Conservation (phyloP, 2,888 invertebrate genomes). For the Apodemia hepburni region DNA sequence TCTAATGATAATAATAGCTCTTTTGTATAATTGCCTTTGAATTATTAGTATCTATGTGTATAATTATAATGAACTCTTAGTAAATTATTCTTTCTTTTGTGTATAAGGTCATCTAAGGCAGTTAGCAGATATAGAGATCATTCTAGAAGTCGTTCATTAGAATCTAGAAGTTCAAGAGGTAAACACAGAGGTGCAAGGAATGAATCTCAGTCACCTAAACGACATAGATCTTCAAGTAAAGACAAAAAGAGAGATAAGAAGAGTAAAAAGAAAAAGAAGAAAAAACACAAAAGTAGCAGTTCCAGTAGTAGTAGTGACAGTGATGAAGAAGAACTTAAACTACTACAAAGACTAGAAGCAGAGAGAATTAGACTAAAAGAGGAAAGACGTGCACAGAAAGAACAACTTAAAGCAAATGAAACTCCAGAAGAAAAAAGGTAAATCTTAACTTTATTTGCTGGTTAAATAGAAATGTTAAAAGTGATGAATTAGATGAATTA, state of each 20-base stretch:
- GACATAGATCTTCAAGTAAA: constrained; percentile 45
- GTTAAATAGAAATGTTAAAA: no score
- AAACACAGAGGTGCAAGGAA: constrained; percentile 36
- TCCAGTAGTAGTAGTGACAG: constrained; percentile 67
- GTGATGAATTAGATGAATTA: no score
- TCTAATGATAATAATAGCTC: not conserved
- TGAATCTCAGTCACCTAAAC: constrained; percentile 38
- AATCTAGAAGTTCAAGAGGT: constrained; percentile 37
- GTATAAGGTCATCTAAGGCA: constrained; percentile 55
- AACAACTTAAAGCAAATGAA: constrained; percentile 91
- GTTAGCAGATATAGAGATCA: constrained; percentile 40
- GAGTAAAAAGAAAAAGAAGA: constrained; percentile 54
- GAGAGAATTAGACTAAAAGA: constrained; percentile 84
- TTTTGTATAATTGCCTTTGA: not conserved
- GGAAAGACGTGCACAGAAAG: constrained; percentile 85
- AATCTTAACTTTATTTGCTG: not conserved
- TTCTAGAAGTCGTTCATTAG: constrained; percentile 44
- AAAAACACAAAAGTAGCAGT: constrained; percentile 43
- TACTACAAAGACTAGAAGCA: constrained; percentile 86
- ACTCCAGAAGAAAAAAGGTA: constrained; percentile 96
- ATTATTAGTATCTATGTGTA: not conserved
- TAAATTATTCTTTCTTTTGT: not conserved
- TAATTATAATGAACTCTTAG: no score
- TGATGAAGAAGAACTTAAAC: constrained; percentile 79
- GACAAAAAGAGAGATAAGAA: constrained; percentile 42